Conservation (phyloP, 2,797 vertebrate genomes). For the Spinibarbus caldwelli region DNA sequence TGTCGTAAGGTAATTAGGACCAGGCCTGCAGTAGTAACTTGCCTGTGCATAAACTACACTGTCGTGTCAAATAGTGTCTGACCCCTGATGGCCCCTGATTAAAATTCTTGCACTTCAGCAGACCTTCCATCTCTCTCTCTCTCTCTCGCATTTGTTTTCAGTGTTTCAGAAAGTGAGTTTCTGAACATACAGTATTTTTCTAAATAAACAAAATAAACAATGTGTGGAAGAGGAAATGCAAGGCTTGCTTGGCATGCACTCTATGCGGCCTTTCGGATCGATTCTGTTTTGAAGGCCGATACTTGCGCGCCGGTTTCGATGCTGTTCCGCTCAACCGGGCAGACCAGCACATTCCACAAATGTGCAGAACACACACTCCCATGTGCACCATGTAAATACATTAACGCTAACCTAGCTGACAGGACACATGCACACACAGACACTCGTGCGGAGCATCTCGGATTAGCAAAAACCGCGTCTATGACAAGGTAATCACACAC, state of each 20-base stretch:
- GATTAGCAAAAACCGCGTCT: constrained; percentile 2
- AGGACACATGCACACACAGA: constrained; percentile 63
- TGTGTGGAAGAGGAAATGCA: constrained; percentile 66
- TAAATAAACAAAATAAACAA: constrained; percentile 41
- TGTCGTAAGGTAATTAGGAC: constrained; percentile 64
- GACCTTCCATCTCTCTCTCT: not conserved
- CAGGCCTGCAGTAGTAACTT: constrained; percentile 44
- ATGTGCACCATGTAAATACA: constrained; percentile 46
- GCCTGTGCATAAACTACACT: constrained; percentile 48
- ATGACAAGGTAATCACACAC: constrained; percentile 46
- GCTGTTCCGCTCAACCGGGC: constrained; percentile 71
- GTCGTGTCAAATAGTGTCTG: constrained; percentile 59
- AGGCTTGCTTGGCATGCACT: constrained; percentile 61
- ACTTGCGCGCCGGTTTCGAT: constrained; percentile 77
- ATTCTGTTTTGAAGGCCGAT: constrained; percentile 68
- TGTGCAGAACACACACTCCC: constrained; percentile 66
- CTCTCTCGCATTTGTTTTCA: not conserved
- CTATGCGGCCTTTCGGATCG: constrained; percentile 61
- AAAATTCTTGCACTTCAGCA: constrained; percentile 10
- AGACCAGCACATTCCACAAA: constrained; percentile 80
- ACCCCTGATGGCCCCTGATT: constrained; percentile 54
- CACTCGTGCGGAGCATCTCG: constrained; percentile 44
- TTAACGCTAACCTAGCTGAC: constrained; percentile 7
- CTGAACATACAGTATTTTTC: not conserved
- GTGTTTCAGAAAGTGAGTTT: not conserved